Base-by-base conservation (phyloP, 37 sponge, comb jelly and placozoan genomes). In the Oopsacas minuta region DNA sequence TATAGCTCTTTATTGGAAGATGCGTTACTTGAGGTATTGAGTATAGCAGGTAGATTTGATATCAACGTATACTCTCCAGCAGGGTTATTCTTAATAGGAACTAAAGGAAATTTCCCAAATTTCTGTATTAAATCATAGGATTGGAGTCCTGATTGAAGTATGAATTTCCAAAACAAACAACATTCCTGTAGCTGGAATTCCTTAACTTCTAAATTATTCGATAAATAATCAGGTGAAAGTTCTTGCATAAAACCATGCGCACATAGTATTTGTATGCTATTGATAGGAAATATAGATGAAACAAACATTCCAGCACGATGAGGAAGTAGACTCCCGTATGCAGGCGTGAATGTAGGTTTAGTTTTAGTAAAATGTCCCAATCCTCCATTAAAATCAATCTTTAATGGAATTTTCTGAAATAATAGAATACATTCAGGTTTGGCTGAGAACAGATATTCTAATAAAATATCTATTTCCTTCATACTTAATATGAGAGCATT, bases 161-260 rank as follows among this genome's bases (percentile, higher is more conserved):
- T 61, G 75, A 61, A 61, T 61, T 61, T 3, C 75, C 75, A 61
- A 61, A 61, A 61, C 1, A 61, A n/a, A 25, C 28, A 61, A 61
- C 20, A 10, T 61, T 61, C 28, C 7, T 61, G 20, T n/a, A 61
- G 22, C 20, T 61, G 22, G 7, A 61, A 61, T 25, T 20, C 22
- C 7, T n/a, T 61, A 61, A 25, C 5, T 5, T 3, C 5, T 34
- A 61, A 61, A 61, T 12, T 10, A 61, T 3, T 10, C 7, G 75
- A 10, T n/a, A 61, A 34, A 61, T 7, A 61, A 3, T 61, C 75
- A 61, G 1, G 5, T 20, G 22, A 25, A 25, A 61, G 22, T 61
- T 10, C 28, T 61, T 61, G 75, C 17, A 61, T 61, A n/a, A 61
- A 61, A 61, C 22, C 22, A 61, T 61, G 5, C 1, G 22, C 28